Evolutionary conservation across 2,888 invertebrate species (phyloP).

Genomic region (Spodoptera exigua): DNA sequence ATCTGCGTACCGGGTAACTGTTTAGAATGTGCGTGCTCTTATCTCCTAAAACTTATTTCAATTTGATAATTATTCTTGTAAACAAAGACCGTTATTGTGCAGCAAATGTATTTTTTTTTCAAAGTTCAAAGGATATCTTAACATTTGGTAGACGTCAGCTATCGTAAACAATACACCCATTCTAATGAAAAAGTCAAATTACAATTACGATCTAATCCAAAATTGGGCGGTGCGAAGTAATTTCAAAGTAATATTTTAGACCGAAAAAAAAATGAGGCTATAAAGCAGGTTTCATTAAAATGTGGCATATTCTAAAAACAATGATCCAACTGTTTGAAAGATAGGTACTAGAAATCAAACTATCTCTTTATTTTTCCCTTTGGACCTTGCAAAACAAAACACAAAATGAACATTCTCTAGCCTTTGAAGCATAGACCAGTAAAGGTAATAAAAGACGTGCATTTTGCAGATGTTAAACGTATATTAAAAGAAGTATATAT

Average conservation of each 20-base stretch:
- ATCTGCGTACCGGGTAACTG: too few species aligned
- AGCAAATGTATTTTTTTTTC: too few species aligned
- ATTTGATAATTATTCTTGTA: too few species aligned
- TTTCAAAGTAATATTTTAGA: conserved; percentile 6
- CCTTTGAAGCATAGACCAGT: background rate
- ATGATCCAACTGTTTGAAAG: background rate
- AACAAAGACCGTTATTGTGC: too few species aligned
- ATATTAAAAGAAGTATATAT: conserved; percentile 20
- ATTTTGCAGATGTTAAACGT: conserved; percentile 48
- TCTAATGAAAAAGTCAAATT: conserved; percentile 1
- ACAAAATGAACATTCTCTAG: too few species aligned
- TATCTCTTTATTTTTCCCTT: too few species aligned
- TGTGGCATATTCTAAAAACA: background rate
- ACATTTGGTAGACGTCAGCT: background rate
- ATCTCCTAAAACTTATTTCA: too few species aligned
- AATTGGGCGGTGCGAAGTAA: conserved; percentile 4
- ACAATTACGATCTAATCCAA: conserved; percentile 1
- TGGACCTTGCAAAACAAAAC: too few species aligned
- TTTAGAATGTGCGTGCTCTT: too few species aligned
- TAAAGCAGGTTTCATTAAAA: background rate
- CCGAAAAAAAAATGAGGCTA: conserved; percentile 4
- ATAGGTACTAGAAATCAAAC: too few species aligned
- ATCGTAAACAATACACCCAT: background rate
- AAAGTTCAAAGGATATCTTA: background rate
- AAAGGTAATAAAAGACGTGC: background rate